These are phyloP conservation scores for Temnothorax unifasciatus DNA, from an alignment of 2,888 invertebrate genomes.

Conservation along the genomic window DNA sequence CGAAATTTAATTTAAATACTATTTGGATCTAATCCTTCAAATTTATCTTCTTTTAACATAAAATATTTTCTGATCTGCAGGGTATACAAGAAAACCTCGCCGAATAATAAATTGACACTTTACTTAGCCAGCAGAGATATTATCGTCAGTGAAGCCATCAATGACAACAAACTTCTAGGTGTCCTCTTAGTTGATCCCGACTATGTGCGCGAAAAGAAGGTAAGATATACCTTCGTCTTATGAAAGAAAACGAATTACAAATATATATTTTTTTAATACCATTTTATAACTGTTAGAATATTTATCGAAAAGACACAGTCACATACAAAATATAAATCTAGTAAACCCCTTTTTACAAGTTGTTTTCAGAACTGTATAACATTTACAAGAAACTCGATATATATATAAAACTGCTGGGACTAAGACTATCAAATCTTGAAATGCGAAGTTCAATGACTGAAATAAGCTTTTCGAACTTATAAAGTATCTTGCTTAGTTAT, in stretches of 20 bases:
- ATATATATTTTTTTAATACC: background rate
- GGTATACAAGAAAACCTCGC: slow-evolving; percentile 95
- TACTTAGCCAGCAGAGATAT: slow-evolving; percentile 94
- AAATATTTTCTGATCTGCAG: slow-evolving; percentile 85
- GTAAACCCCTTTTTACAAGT: background rate
- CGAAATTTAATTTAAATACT: background rate
- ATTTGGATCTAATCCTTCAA: background rate
- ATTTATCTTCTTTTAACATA: slow-evolving; percentile 10
- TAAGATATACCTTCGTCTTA: slow-evolving; percentile 77
- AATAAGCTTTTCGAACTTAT: slow-evolving; percentile 4
- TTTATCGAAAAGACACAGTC: background rate
- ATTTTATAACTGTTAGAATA: background rate
- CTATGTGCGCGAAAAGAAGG: slow-evolving; percentile 93
- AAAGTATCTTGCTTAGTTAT: background rate
- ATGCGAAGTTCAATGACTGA: background rate
- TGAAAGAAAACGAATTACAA: background rate
- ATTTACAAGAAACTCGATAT: background rate
- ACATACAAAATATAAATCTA: background rate
- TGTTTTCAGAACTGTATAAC: background rate
- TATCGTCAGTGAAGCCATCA: slow-evolving; percentile 91
- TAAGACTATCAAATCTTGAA: background rate
- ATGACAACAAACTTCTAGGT: slow-evolving; percentile 94
- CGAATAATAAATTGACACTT: slow-evolving; percentile 94
- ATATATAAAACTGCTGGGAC: background rate
- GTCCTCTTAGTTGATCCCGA: slow-evolving; percentile 97